Base-by-base conservation (phyloP, 2,113 vertebrate species). In the Micronycteris hirsuta region DNA sequence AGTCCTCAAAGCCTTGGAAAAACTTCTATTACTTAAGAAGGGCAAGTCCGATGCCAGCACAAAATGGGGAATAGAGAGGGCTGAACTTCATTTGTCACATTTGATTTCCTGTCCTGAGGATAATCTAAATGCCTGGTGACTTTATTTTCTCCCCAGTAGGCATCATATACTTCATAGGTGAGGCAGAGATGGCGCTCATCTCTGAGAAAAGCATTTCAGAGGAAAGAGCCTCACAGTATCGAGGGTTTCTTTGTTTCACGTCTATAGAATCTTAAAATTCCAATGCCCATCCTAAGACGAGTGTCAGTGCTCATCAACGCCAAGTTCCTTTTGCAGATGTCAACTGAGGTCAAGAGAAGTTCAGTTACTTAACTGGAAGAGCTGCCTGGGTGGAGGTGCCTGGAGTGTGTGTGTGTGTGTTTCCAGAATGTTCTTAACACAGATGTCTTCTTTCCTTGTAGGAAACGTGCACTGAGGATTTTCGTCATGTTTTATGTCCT, bases 391-490 rank as follows among this genome's bases (percentile, higher is more conserved):
- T 31, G 11, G 67, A 67, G 61, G n/a, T 70, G 7, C 38, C 52
- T n/a, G 8, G 12, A 56, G 20, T 13, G 4, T 54, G 52, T 20
- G 17, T 54, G 10, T 41, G 49, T 41, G 49, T 38, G 49, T 56
- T 38, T 89, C 80, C 28, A 45, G 45, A 70, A 45, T 38, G 38
- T 78, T 86, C 49, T 41, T 38, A 87, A 86, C 68, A 45, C 26
- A 41, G 15, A 7, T 36, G 49, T 89, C 68, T 94, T 86, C 89
- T 91, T 82, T 91, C 49, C 68, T 41, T 76, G 5, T 33, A 97
- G 95, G 95, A 95, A 95, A 63, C 17, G 4, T 43, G 88, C 26
- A 10, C 74, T 95, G 86, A 95, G 78, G 63, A 68, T 86, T 85
- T 83, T 93, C 74, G 5, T 80, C 28, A 24, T 89, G 47, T 49